Evolutionary conservation across 2,797 vertebrate genomes (phyloP), one percentile per base, ranked within the genome.

Genomic region (Triplophysa bombifrons): DNA sequence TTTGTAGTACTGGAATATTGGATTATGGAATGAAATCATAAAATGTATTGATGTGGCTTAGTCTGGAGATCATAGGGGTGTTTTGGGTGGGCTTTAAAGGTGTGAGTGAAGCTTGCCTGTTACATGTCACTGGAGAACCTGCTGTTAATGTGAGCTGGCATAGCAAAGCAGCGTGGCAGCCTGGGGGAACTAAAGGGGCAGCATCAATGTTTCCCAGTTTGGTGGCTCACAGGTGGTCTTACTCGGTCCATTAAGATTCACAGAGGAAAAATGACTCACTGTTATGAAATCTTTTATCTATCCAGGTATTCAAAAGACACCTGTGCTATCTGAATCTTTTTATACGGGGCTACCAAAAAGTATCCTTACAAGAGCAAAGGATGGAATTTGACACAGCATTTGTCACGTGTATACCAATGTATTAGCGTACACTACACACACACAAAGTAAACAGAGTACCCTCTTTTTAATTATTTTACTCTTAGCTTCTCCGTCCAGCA

Each of bases 381-480:
- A 11, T 60, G 56, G 8, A 58, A 22, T 58, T 22, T 60, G 17
- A 61, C 60, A 61, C 14, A 6, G 25, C 58, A 27, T 60, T 60
- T 60, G 20, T 9, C n/a, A 58, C 13, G 55, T 22, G 20, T 3
- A 58, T 58, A 2, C 20, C 55, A 22, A 8, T 22, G 16, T 12
- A 58, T 22, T 38, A 7, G 34, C 34, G 5, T 48, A 50, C 50
- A 69, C 9, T 41, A 50, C 44, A 17, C 8, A 16, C 66, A 17
- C 19, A 48, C 25, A 25, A 30, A 64, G 58, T 69, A 67, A 64
- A 27, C 65, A 48, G 12, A 48, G 61, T 17, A 61, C 51, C 14
- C 53, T n/a, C 50, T 56, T 76, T 85, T 87, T 84, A 85, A 87
- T 87, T 76, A 86, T 80, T 83, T 86, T 75, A 80, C 73, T 83